Conservation (phyloP, 2,113 vertebrate species). For the Cnemophilus loriae region DNA sequence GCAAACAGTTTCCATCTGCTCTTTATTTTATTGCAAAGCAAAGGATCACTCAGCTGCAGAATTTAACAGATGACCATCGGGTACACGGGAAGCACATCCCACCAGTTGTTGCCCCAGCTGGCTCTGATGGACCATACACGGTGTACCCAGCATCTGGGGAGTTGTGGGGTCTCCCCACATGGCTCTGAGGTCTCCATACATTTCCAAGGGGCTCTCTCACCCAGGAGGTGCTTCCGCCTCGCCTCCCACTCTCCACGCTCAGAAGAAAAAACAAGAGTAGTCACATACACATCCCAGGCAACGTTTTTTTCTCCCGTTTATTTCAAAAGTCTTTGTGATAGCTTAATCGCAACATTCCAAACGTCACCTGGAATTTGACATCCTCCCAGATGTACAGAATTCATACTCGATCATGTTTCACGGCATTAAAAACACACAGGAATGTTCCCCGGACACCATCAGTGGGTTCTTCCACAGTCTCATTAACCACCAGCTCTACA, state of each 20-base stretch:
- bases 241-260: not conserved
- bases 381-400: conserved; percentile 18
- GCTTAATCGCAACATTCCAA: conserved; percentile 14
- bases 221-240: not conserved
- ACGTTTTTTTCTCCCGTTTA: conserved; percentile 23
- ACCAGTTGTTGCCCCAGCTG: not conserved
- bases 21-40: not conserved
- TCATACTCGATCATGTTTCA: not conserved
- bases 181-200: not conserved
- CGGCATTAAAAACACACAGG: not conserved
- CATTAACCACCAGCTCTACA: not conserved
- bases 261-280: not conserved
- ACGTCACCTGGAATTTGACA: not conserved
- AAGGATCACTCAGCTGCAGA: not conserved
- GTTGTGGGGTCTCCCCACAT: not conserved
- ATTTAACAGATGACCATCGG: not conserved
- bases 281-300: not conserved
- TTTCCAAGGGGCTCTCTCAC: not conserved
- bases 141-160: not conserved
- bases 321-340: conserved; percentile 32
- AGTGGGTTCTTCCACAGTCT: not conserved
- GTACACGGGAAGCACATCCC: not conserved
- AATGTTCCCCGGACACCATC: not conserved
- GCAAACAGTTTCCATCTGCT: conserved; percentile 24
- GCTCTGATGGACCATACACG: rapidly evolving